These are phyloP conservation scores for Nanorana parkeri DNA, from an alignment of 2,113 vertebrate species.

Conservation along the genomic window DNA sequence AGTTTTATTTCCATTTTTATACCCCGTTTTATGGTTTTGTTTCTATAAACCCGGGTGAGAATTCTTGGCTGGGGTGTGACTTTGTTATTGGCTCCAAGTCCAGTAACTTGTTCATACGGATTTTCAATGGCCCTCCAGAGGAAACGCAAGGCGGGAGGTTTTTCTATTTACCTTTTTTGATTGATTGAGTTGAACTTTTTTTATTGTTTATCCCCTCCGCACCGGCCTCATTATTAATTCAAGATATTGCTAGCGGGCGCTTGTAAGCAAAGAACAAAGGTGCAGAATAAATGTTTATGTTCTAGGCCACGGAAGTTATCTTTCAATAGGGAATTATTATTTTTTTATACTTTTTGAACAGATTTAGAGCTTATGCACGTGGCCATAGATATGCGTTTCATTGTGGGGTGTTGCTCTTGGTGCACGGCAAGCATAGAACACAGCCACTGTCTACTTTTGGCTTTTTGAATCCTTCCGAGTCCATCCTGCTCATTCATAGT, in stretches of 20 bases:
- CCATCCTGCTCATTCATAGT: too few relatives aligned
- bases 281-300: too few relatives aligned
- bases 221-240: background rate
- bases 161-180: background rate
- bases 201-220: background rate
- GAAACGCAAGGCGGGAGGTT: background rate
- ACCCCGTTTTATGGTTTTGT: constrained; percentile 1
- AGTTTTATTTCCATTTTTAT: background rate
- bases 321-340: too few relatives aligned
- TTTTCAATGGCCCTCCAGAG: background rate
- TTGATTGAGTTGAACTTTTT: background rate
- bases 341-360: too few relatives aligned
- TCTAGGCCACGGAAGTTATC: too few relatives aligned
- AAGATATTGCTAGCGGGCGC: background rate
- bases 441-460: too few relatives aligned
- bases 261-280: too few relatives aligned
- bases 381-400: too few relatives aligned
- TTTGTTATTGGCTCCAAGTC: background rate
- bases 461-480: too few relatives aligned
- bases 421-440: too few relatives aligned
- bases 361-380: too few relatives aligned
- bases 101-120: background rate
- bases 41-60: constrained; percentile 28
- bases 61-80: background rate
- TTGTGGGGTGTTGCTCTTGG: too few relatives aligned